A percentile compares a stretch with the other conserved stretches of the same genome.
These are phyloP conservation scores for Stictocephala bisonia DNA, from an alignment of 2,888 invertebrate species.

Conservation along the genomic window DNA sequence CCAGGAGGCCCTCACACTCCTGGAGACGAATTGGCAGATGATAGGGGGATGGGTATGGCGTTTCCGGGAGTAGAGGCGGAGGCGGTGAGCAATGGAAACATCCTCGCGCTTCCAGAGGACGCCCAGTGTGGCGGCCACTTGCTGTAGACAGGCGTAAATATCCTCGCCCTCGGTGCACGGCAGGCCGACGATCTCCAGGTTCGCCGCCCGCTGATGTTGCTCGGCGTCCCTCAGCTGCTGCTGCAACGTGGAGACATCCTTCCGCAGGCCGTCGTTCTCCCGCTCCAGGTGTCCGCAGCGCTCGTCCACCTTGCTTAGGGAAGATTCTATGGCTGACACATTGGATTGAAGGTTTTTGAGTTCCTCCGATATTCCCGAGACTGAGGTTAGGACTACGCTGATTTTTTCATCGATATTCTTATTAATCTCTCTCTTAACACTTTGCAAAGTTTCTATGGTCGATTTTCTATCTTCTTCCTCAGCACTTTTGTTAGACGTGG, in stretches of 20 bases:
- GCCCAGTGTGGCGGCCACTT: neutral
- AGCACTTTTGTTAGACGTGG: too few species aligned
- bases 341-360: neutral
- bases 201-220: conserved; percentile 4
- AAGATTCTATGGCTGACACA: neutral
- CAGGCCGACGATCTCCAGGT: conserved; percentile 20
- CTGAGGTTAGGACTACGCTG: neutral
- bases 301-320: neutral
- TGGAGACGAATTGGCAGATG: conserved; percentile 3
- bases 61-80: neutral
- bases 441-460: neutral
- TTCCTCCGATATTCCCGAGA: neutral
- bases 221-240: neutral
- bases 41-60: conserved; percentile 4
- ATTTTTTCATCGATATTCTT: neutral
- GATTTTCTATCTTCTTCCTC: too few species aligned
- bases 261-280: neutral
- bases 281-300: neutral
- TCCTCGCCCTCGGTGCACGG: conserved; percentile 5
- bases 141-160: neutral
- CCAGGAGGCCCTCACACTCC: conserved; percentile 15
- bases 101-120: neutral
- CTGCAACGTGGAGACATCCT: neutral
- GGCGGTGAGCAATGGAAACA: conserved; percentile 36
- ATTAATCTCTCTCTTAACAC: neutral